Evolutionary conservation across 2,888 invertebrate genomes (phyloP), one percentile per base, ranked within the genome.

Genomic region (Laspeyria flexula): DNA sequence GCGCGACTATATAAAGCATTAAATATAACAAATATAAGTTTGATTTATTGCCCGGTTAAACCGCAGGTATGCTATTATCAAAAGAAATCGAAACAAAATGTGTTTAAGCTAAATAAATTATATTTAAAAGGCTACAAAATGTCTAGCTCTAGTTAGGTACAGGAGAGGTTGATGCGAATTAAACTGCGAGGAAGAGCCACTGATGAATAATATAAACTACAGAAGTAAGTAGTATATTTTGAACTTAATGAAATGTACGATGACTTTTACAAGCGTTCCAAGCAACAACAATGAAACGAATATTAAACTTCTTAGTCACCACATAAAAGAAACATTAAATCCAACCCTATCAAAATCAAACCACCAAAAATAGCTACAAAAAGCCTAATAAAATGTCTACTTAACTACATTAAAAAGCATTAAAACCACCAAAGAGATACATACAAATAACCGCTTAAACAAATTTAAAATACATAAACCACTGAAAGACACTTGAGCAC

Each of bases 381-480:
- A 53, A 65, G 51, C 23, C 12, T 35, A 39, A 56, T 49, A 41
- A 43, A 40, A 15, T 13, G 40, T 46, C 43, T n/a, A 52, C 43
- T 53, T 37, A 54, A 51, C 21, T 5, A 63, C 52, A 46, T 55
- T 55, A 56, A 48, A 56, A 67, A 49, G 37, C 31, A 41, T 38
- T 54, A 50, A 61, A 16, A 12, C 42, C 38, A 51, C 49, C 48
- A 54, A 30, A 51, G 41, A 45, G 49, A 30, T 53, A 60, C 54
- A 65, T 39, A 21, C 52, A 68, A 68, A 45, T 60, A 68, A 65
- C 60, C 41, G 38, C 55, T 54, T 46, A 53, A 48, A 67, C 65
- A 59, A 71, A 71, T 71, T 53, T 67, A 61, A 59, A 59, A 59
- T 51, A 54, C 53, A 59, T 67, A 67, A 60, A 49, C 55, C 47